Percentiles rank a stretch among this genome's conserved stretches.
phyloP scores from a whole-genome alignment of 2,797 vertebrate species.

The Echeneis naucrates region DNA sequence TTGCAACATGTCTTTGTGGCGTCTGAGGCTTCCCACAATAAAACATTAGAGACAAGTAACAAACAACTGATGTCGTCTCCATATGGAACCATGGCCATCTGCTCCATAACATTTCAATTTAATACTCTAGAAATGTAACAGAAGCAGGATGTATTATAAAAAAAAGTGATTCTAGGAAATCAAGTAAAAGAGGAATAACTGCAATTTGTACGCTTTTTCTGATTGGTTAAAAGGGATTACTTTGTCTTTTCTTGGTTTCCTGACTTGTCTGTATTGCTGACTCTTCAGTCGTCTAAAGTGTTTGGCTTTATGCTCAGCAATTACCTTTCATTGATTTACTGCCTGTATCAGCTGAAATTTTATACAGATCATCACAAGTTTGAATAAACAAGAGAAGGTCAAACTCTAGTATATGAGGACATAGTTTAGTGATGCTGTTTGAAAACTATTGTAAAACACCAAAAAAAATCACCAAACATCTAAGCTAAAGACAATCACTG shows the following conservation, averaged over 20 bases:
- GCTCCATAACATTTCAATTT: constrained; percentile 20
- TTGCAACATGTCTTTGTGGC: constrained; percentile 83
- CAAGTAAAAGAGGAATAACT: constrained; percentile 55
- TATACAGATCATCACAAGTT: neutral
- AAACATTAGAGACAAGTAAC: constrained; percentile 65
- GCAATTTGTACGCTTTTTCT: constrained; percentile 30
- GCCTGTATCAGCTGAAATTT: constrained; percentile 14
- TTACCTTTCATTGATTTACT: constrained; percentile 51
- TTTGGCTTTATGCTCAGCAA: constrained; percentile 71
- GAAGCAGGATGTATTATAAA: constrained; percentile 41
- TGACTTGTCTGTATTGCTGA: constrained; percentile 69
- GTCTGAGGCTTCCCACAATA: constrained; percentile 78
- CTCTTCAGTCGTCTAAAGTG: constrained; percentile 46
- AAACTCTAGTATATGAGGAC: neutral
- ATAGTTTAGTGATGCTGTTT: neutral
- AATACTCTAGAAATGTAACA: constrained; percentile 15
- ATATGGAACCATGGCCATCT: constrained; percentile 39
- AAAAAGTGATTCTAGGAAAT: constrained; percentile 60
- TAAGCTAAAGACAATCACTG: no score
- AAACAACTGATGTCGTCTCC: constrained; percentile 64
- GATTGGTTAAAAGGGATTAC: constrained; percentile 29
- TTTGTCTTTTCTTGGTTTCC: constrained; percentile 60
- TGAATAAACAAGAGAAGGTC: neutral
- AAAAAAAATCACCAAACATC: neutral
- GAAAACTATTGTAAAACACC: neutral